Evolutionary conservation across 2,797 vertebrate species (phyloP), one percentile per base, ranked within the genome.

Genomic region (Gallirallus australis): DNA sequence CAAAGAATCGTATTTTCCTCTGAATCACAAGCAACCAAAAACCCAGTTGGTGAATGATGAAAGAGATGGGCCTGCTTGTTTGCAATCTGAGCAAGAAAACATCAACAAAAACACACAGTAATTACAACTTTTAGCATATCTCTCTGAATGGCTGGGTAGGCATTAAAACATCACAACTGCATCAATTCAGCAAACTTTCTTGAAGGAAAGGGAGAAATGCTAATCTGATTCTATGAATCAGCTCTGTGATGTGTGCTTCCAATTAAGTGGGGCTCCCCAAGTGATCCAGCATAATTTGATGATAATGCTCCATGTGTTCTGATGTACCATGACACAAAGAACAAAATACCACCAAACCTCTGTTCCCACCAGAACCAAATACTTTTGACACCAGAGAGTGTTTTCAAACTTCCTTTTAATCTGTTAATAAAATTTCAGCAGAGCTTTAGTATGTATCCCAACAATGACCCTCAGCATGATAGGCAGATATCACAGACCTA

Each of bases 61-160:
- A 91, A 89, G 65, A 72, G 93, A 91, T 17, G 61, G 65, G 86
- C 35, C 81, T 83, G 76, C 52, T 86, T 88, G 92, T 90, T 96
- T 93, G 78, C 86, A 75, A 39, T 63, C 2, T 81, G 33, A 92
- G 53, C 56, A 85, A 78, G 69, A 83, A 93, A 88, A 71, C n/a
- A 91, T 47, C 69, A 96, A 91, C 69, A 82, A 68, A 88, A 91
- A 31, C 82, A 86, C 37, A 54, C 27, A 78, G 71, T 89, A 94
- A 93, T 87, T 88, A 82, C 85, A 96, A 86, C 80, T 93, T 90
- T 45, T 15, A 93, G 91, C 79, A 23, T 70, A 25, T 73, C 69
- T 82, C 70, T 93, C 68, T 57, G 66, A 95, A 92, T 23, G 54
- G 75, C 69, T 93, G 71, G 64, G 37, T 35, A 84, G 52, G 42